Percentiles rank a stretch among this genome's conserved stretches.
Conservation (phyloP, 2,113 vertebrate species). For the Petrocephalus microphthalmus region DNA sequence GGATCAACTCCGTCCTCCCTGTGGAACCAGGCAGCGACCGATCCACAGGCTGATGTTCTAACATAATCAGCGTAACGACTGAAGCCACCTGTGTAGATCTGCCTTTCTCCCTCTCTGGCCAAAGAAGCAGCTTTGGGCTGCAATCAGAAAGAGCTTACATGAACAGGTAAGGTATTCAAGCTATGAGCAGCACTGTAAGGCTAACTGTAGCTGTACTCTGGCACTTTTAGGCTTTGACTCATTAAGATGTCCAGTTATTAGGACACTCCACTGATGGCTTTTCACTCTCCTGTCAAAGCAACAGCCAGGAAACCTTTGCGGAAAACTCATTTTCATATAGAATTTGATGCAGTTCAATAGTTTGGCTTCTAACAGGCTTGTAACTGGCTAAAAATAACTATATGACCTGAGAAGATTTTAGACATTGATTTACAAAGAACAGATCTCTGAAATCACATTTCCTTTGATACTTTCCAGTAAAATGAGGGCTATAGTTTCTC, state of each 20-base stretch:
- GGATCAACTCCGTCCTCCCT: background rate
- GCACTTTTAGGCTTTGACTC: background rate
- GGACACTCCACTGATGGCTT: background rate
- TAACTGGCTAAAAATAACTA: background rate
- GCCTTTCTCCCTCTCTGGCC: background rate
- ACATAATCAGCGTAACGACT: background rate
- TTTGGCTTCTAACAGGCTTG: constrained; percentile 5
- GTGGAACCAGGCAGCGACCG: background rate
- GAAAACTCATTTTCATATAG: constrained; percentile 8
- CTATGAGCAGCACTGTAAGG: background rate
- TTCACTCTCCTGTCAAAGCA: background rate
- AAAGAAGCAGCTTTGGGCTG: background rate
- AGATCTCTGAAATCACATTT: background rate
- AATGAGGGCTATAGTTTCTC: background rate
- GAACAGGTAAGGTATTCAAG: background rate
- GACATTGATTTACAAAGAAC: background rate
- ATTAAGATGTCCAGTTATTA: background rate
- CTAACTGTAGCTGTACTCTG: background rate
- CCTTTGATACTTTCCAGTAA: background rate
- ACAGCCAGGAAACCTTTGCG: background rate
- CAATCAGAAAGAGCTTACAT: background rate
- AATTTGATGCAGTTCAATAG: background rate
- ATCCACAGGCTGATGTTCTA: background rate
- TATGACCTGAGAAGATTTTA: background rate
- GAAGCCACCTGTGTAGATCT: background rate